Percentiles rank a stretch among this genome's conserved stretches.
Conservation (phyloP, 2,797 vertebrate genomes). For the Cephalopachus bancanus region DNA sequence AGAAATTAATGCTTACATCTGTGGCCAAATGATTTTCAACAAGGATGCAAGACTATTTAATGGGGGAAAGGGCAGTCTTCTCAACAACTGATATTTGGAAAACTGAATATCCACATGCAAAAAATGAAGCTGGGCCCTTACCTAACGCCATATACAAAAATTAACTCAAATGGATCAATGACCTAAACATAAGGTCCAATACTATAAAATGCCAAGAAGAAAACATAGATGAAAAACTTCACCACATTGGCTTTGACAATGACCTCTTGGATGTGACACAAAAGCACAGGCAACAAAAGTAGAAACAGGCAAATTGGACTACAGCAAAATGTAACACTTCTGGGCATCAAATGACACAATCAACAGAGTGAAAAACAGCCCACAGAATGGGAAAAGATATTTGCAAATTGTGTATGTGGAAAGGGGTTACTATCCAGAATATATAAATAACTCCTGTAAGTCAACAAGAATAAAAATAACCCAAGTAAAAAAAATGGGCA, state of each 20-base stretch:
- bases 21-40: background rate
- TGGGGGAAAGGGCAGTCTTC: background rate
- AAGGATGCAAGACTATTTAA: background rate
- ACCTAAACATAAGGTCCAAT: background rate
- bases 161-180: background rate
- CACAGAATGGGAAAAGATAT: background rate
- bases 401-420: background rate
- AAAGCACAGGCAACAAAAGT: background rate
- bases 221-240: background rate
- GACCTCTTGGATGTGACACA: no score
- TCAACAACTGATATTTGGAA: background rate
- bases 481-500: background rate
- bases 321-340: no score
- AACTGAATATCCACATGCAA: no score
- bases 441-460: background rate
- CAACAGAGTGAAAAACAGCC: background rate
- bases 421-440: background rate
- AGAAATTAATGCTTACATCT: background rate
- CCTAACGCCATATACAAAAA: background rate
- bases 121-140: background rate
- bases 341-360: background rate
- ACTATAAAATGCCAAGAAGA: background rate
- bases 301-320: background rate
- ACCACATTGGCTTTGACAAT: background rate
- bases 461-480: background rate